Percentiles rank a stretch among this genome's conserved stretches.
phyloP scores from a whole-genome alignment of 64 coral and sea anemone species.

The Cladopsammia gracilis region DNA sequence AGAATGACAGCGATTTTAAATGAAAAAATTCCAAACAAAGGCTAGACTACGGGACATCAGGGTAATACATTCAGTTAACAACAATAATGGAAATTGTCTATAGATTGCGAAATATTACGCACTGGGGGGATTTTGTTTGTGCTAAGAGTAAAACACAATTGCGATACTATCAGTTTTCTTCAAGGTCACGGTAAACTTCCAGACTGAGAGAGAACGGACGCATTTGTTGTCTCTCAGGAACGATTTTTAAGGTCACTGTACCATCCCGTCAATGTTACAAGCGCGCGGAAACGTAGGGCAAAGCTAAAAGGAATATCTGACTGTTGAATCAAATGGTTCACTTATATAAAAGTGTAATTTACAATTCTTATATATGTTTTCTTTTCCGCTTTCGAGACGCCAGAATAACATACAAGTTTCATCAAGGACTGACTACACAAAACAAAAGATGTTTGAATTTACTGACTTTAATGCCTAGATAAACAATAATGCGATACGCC shows the following conservation, averaged over 20 bases:
- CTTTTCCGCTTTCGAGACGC: neutral
- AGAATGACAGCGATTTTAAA: neutral
- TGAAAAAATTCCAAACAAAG: neutral
- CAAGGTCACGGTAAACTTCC: constrained; percentile 38
- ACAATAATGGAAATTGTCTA: constrained; percentile 23
- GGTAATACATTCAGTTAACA: neutral
- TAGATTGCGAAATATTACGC: constrained; percentile 22
- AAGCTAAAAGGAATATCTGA: no score
- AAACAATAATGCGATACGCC: constrained; percentile 39
- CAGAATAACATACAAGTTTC: constrained; percentile 37
- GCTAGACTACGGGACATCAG: neutral
- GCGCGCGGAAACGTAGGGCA: no score
- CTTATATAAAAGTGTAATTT: no score
- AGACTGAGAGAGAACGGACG: no score
- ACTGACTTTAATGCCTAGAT: constrained; percentile 1
- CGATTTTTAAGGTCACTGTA: no score
- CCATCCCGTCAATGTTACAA: no score
- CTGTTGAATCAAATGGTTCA: no score
- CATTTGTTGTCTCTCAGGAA: no score
- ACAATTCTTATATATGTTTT: neutral
- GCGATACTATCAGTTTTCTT: constrained; percentile 13
- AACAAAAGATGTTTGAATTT: constrained; percentile 32
- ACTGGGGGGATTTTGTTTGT: constrained; percentile 10
- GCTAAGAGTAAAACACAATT: constrained; percentile 2
- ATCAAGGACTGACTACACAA: neutral